Base-by-base conservation (phyloP, 2,113 vertebrate species). In the Nothobranchius kuhntae region DNA sequence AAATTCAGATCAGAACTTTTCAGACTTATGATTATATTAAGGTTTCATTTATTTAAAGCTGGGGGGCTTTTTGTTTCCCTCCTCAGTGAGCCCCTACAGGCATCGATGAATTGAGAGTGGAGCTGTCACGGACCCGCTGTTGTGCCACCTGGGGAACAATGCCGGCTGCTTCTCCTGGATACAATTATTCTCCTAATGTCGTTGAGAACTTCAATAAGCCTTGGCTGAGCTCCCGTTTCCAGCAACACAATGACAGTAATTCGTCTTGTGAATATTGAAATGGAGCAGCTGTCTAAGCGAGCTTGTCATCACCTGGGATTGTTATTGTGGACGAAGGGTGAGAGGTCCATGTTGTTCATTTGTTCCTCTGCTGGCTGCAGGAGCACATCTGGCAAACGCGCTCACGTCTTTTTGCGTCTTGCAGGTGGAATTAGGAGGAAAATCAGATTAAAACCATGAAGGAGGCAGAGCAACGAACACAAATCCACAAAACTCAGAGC, bases 221-320 rank as follows among this genome's bases (percentile, higher is more conserved):
- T 75, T 89, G 87, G 87, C 86, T 35, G 45, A 1, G 11, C 48
- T 85, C 81, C 82, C 65, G 61, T 86, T 61, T 82, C 75, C 80
- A 82, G 76, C 69, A 55, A 66, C 69, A 89, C 88, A 85, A 86
- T 80, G 68, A 78, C 42, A 65, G 61, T 60, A 74, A 87, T 89
- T 77, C 76, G 84, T 91, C 83, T 85, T 46, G 48, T 78, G 76
- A 66, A 80, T 87, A 85, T 80, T 85, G 78, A 82, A 87, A 78
- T 13, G 51, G 57, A 75, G 67, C 74, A 51, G 65, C 71, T 53
- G 82, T 70, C 70, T 64, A 57, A 75, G 44, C 53, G 73, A 72
- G 30, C 26, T 68, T 26, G 73, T 63, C 21, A 15, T 65, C 73
- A 53, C 67, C 13, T 50, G 69, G 69, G 55, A 56, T 13, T 75